A percentile compares a stretch with the other conserved stretches of the same genome.
phyloP scores from a whole-genome alignment of 2,797 vertebrate genomes.

The Alosa sapidissima region DNA sequence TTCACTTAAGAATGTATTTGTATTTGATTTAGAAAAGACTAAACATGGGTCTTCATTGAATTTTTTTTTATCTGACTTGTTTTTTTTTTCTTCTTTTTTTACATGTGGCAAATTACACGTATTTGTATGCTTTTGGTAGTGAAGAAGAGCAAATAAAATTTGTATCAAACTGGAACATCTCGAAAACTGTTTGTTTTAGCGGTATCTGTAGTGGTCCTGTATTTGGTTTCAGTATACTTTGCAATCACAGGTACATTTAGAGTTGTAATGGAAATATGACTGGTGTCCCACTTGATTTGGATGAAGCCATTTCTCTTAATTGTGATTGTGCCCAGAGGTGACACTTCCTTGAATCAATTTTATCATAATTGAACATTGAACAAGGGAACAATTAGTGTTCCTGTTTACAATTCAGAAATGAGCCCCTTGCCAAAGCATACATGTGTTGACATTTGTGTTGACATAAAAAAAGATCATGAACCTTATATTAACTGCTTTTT shows the following conservation, averaged over 20 bases:
- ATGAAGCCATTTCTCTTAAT: neutral
- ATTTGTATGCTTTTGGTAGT: neutral
- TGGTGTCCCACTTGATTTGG: neutral
- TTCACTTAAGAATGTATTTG: constrained; percentile 7
- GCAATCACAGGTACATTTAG: no score
- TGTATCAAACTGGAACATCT: neutral
- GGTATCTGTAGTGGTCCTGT: neutral
- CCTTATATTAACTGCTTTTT: neutral
- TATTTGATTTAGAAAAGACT: neutral
- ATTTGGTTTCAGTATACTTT: neutral
- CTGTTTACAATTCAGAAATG: neutral
- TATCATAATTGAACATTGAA: constrained; percentile 5
- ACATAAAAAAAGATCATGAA: neutral
- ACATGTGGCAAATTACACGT: neutral
- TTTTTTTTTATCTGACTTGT: neutral
- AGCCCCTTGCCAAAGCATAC: neutral
- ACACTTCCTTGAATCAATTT: neutral
- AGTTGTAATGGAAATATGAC: neutral
- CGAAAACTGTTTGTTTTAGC: neutral
- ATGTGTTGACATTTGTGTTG: neutral
- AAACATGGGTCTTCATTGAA: neutral
- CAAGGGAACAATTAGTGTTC: neutral
- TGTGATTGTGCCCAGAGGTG: neutral
- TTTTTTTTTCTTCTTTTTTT: neutral
- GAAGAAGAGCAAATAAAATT: neutral